phyloP scores from a whole-genome alignment of 1,140 invertebrate species.

The Tetranychus cinnabarinus region DNA sequence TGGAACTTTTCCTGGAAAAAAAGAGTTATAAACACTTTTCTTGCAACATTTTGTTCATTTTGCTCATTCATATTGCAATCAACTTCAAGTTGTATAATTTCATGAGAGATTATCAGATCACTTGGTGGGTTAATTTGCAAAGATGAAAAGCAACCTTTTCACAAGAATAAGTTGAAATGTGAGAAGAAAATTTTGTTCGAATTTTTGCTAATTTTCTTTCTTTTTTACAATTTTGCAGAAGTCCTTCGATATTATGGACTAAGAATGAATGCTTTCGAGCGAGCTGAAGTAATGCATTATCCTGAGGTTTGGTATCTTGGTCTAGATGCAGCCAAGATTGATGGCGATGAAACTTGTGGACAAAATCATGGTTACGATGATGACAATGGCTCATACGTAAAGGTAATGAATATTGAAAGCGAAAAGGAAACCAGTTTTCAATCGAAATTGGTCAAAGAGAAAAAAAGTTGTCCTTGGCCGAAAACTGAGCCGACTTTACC shows the following conservation, averaged over 20 bases:
- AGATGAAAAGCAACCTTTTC: neutral
- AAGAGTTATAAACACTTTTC: no score
- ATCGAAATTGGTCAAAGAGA: no score
- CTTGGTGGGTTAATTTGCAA: no score
- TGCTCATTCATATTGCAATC: no score
- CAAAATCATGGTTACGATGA: conserved; percentile 59
- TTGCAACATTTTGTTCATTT: no score
- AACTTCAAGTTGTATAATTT: no score
- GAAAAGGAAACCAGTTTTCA: neutral
- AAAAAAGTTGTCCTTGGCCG: no score
- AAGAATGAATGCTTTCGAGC: conserved; percentile 58
- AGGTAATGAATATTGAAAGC: conserved; percentile 30
- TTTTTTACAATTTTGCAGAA: conserved; percentile 27
- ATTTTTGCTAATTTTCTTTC: neutral
- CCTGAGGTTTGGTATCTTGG: conserved; percentile 74
- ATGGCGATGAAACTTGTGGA: conserved; percentile 45
- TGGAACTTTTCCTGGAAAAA: no score
- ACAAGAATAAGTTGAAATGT: neutral
- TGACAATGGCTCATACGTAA: conserved; percentile 74
- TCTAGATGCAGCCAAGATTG: conserved; percentile 53
- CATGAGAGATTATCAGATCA: no score
- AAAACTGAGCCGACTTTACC: no score
- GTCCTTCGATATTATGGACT: conserved; percentile 52
- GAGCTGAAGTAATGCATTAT: conserved; percentile 33
- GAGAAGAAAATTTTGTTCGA: neutral